A percentile compares a stretch with the other conserved stretches of the same genome.
These are phyloP conservation scores for Choristoneura rosaceana DNA, from an alignment of 2,888 invertebrate genomes.

Conservation along the genomic window DNA sequence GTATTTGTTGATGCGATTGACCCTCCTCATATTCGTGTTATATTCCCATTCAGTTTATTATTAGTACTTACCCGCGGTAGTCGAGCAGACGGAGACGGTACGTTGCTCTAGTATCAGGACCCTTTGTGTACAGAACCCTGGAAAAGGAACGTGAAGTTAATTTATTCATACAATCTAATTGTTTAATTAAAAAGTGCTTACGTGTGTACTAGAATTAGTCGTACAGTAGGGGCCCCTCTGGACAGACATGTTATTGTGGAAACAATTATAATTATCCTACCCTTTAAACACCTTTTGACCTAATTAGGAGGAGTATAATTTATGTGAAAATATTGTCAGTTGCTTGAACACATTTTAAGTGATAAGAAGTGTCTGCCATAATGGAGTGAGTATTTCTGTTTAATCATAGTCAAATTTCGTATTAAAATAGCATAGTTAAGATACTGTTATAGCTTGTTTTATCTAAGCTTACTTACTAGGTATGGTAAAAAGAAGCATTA, in stretches of 20 bases:
- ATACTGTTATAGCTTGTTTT: no score
- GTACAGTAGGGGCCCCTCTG: not conserved
- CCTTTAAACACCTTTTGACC: not conserved
- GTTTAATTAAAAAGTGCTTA: not conserved
- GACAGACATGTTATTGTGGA: not conserved
- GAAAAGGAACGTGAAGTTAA: not conserved
- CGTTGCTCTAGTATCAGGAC: not conserved
- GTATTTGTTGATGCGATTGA: no score
- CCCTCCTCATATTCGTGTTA: no score
- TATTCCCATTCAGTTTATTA: no score
- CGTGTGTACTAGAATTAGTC: no score
- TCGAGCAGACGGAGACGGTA: no score
- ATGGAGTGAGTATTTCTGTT: not conserved
- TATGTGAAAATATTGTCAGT: not conserved
- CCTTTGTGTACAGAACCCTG: not conserved
- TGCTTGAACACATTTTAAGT: not conserved
- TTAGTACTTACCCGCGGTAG: no score
- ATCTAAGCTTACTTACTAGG: no score
- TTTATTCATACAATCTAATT: not conserved
- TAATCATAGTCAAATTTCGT: not conserved
- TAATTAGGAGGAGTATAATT: not conserved
- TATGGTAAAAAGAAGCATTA: no score
- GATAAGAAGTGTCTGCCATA: not conserved
- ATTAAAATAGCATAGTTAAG: no score
- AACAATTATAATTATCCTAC: not conserved